Base-by-base conservation (phyloP, 1,140 invertebrate genomes). In the Nasonia longicornis region DNA sequence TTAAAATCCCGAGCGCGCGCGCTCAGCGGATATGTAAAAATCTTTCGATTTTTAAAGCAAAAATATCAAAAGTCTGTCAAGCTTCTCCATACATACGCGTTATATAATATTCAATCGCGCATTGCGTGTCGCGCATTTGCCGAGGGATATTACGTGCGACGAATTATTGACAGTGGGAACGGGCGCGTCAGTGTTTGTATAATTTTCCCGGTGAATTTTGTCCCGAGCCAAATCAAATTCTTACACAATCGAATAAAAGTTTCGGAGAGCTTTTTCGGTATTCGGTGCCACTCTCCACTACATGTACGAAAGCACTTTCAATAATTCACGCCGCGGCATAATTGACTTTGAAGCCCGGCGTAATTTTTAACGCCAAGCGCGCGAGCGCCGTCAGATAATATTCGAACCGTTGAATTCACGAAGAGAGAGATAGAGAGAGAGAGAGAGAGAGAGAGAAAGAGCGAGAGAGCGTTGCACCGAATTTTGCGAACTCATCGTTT, bases 401-500 rank as follows among this genome's bases (percentile, higher is more conserved):
- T 75, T 75, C 64, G 42, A 72, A 78, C 52, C 26, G 48, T 14
- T 22, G 77, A 71, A 78, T 78, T 38, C 45, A 58, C 66, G 45
- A 16, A 78, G n/a, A 72, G 64, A 35, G 58, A 69, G 10, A 69
- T 0, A 26, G 31, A 26, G 29, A 35, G 10, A 69, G 22, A 26
- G 31, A 26, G 67, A 35, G 31, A 35, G 31, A 35, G 31, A 35
- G 31, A 35, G 31, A 35, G 31, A 35, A 3, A 4, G 31, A 35
- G 31, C 0, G 31, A 35, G 31, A 35, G 22, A 26, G 64, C 29
- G 22, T 26, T 75, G 72, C 76, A 74, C 74, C 58, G 52, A 64
- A 77, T 81, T 81, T 77, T 35, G 74, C 52, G 69, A 22, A 64
- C 67, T 81, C 80, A 77, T 81, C 80, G 26, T 77, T 81, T 81